These are phyloP conservation scores for Seriola dumerili DNA, from an alignment of 2,113 vertebrate species.

Conservation along the genomic window DNA sequence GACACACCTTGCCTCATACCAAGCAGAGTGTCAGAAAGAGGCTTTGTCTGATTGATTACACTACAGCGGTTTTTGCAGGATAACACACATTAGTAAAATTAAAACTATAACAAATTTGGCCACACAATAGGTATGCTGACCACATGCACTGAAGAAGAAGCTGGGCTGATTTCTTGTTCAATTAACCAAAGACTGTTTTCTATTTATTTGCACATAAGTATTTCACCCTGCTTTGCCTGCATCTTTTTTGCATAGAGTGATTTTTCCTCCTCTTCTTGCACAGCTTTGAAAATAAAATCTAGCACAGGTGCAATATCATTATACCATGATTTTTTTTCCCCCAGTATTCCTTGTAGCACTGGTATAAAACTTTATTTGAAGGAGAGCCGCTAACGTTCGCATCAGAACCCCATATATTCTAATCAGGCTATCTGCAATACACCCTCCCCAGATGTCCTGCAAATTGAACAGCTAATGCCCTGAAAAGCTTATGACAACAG, in stretches of 20 bases:
- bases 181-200: conserved; percentile 34
- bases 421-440: conserved; percentile 41
- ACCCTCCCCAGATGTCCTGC: conserved; percentile 61
- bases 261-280: conserved; percentile 32
- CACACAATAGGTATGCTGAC: neutral
- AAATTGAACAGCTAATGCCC: conserved; percentile 56
- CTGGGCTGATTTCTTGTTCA: conserved; percentile 18
- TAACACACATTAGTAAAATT: conserved; percentile 34
- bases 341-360: conserved; percentile 39
- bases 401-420: conserved; percentile 50
- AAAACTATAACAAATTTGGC: conserved; percentile 10
- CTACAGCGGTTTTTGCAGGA: conserved; percentile 41
- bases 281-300: conserved; percentile 42
- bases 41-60: conserved; percentile 62
- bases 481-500: conserved; percentile 38
- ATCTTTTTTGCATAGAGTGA: conserved; percentile 23
- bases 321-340: conserved; percentile 38
- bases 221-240: conserved; percentile 45
- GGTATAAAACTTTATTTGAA: conserved; percentile 59
- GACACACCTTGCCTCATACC: conserved; percentile 25
- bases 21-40: conserved; percentile 33
- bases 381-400: conserved; percentile 42
- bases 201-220: conserved; percentile 62
- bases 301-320: conserved; percentile 45
- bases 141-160: neutral